Conservation (phyloP, 2,888 invertebrate genomes). For the Uloborus plumipes region DNA sequence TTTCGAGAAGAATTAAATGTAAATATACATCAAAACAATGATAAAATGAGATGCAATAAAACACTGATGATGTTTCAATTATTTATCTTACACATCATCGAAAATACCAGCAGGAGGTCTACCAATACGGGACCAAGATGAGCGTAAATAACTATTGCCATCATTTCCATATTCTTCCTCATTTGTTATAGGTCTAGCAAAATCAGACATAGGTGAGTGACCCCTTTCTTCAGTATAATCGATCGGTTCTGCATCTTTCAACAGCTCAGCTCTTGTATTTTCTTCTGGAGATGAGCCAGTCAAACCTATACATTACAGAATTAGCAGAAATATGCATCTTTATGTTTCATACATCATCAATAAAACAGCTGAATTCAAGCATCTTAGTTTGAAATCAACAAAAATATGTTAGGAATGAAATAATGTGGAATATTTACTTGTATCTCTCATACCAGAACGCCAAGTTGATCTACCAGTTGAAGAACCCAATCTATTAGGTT, state of each 20-base stretch:
- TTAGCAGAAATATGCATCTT: not conserved
- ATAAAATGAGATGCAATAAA: no score
- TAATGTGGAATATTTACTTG: constrained; percentile 20
- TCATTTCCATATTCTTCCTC: constrained; percentile 33
- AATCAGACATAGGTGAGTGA: constrained; percentile 22
- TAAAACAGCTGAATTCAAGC: no score
- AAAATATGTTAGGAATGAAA: no score
- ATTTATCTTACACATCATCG: constrained; percentile 59
- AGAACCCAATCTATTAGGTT: constrained; percentile 69
- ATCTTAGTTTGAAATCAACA: not conserved
- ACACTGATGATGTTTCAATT: not conserved
- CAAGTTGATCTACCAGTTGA: constrained; percentile 16
- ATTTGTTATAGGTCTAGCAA: constrained; percentile 11
- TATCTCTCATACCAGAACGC: constrained; percentile 19
- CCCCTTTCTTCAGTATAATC: constrained; percentile 70
- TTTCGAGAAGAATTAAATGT: no score
- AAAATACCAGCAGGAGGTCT: constrained; percentile 61
- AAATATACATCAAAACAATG: no score
- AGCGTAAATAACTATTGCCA: constrained; percentile 41
- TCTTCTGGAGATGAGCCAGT: constrained; percentile 59
- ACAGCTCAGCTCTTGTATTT: constrained; percentile 62
- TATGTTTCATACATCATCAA: not conserved
- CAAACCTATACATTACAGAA: constrained; percentile 17
- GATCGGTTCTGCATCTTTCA: constrained; percentile 79
- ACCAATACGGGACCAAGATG: constrained; percentile 53